phyloP scores from a whole-genome alignment of 2,113 vertebrate species.

The Campylomormyrus tamandua region DNA sequence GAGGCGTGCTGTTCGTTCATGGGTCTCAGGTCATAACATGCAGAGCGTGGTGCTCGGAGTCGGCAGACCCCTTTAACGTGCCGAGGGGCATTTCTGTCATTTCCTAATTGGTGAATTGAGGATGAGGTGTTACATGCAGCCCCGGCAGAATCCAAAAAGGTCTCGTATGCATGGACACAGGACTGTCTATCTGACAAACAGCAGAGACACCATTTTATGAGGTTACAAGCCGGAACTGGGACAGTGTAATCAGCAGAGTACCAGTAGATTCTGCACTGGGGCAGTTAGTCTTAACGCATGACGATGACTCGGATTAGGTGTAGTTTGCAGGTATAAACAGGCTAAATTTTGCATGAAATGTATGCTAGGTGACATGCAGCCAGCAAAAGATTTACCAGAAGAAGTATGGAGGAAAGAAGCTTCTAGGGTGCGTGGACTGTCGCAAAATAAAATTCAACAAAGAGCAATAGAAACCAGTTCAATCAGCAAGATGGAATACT shows the following conservation, averaged over 20 bases:
- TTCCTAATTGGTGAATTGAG: neutral
- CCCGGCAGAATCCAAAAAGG: neutral
- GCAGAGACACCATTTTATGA: neutral
- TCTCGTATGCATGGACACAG: neutral
- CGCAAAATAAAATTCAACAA: neutral
- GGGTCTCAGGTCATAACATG: neutral
- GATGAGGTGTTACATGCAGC: neutral
- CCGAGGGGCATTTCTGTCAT: neutral
- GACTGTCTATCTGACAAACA: neutral
- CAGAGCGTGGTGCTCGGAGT: neutral
- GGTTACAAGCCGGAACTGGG: neutral
- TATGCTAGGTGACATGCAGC: neutral
- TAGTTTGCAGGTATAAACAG: neutral
- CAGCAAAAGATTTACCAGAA: neutral
- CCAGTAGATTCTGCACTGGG: neutral
- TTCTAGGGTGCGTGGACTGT: neutral
- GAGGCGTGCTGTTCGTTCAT: slow-evolving; percentile 9
- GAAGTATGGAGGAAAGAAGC: neutral
- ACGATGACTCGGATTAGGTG: neutral
- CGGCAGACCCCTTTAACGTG: neutral
- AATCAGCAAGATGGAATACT: neutral
- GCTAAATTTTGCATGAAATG: neutral
- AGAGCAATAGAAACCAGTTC: neutral
- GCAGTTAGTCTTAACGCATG: neutral
- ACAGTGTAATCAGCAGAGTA: neutral